A percentile compares a stretch with the other conserved stretches of the same genome.
Evolutionary conservation across 2,113 vertebrate genomes (phyloP).

Genomic region (Centropristis striata): DNA sequence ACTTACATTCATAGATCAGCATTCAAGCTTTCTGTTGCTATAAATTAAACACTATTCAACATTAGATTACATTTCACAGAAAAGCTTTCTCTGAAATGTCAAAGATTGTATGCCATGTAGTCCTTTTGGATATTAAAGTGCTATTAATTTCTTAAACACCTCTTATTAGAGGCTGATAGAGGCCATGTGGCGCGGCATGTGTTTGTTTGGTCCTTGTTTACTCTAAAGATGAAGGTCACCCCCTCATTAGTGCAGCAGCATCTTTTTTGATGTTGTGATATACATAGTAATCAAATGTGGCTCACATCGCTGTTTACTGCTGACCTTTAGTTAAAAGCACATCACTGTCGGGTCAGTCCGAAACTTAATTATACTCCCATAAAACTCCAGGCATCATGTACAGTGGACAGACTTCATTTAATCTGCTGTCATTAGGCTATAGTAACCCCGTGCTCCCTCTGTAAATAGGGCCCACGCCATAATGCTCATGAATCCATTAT

Average conservation of each 20-base stretch:
- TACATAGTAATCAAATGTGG: slow-evolving; percentile 78
- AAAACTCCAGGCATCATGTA: slow-evolving; percentile 70
- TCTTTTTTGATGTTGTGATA: slow-evolving; percentile 80
- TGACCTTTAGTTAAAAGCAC: slow-evolving; percentile 82
- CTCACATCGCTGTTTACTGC: slow-evolving; percentile 69
- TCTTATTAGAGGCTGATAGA: slow-evolving; percentile 56
- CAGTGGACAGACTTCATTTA: slow-evolving; percentile 69
- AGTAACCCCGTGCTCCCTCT: slow-evolving; percentile 52
- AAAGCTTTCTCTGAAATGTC: slow-evolving; percentile 40
- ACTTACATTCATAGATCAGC: slow-evolving; percentile 16
- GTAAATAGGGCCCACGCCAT: slow-evolving; percentile 43
- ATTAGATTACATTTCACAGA: not conserved
- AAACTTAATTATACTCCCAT: slow-evolving; percentile 80
- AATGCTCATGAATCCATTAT: slow-evolving; percentile 54
- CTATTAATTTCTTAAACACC: slow-evolving; percentile 52
- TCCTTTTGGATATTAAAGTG: slow-evolving; percentile 44
- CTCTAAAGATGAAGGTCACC: slow-evolving; percentile 75
- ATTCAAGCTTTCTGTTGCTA: not conserved
- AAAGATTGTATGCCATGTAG: slow-evolving; percentile 18
- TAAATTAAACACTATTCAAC: not conserved
- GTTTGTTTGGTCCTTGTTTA: slow-evolving; percentile 74
- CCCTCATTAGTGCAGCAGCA: slow-evolving; percentile 77
- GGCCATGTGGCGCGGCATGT: slow-evolving; percentile 53
- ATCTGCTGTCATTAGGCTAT: slow-evolving; percentile 69
- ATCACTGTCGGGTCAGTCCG: slow-evolving; percentile 70